Evolutionary conservation across 2,113 vertebrate genomes (phyloP), one percentile per base, ranked within the genome.

Genomic region (Dicentrarchus labrax): DNA sequence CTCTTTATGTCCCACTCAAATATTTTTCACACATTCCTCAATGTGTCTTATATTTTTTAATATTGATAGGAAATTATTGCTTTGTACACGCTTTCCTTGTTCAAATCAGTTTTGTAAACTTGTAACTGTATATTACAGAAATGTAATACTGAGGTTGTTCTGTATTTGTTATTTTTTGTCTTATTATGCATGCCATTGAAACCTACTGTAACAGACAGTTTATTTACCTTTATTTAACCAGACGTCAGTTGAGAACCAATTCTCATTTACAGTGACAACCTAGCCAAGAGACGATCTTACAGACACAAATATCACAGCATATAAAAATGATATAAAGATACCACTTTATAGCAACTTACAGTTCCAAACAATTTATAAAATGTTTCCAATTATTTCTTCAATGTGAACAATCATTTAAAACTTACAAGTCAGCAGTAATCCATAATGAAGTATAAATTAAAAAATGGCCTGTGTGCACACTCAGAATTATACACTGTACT

Each of bases 21-120:
- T 45, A 12, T 17, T 54, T 38, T 36, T 54, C 8, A 78, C 10
- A 72, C 69, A 47, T 65, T 72, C 8, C 59, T 71, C 8, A 60
- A 19, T 53, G 8, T 30, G 48, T 21, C 21, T 17, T 39, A 21
- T 39, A 39, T 51, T 62, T 62, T 41, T 39, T n/a, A 51, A 51
- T 19, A 10, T 51, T 7, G 47, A 38, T 53, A 22, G 2, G 2
- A 21, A 53, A 36, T 62, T 9, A n/a, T 21, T 60, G 15, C 9
- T 36, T 30, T 59, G 6, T 21, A 30, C 1, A 1, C 43, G 50
- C 21, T 45, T 30, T 72, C 17, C 8, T 72, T 19, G 9, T 17
- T n/a, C 38, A 57, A 17, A 21, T 60, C 41, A 30, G n/a, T 16
- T 30, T 3, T 51, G 36, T 51, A 36, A 62, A 15, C 47, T 1